Base-by-base conservation (phyloP, 2,888 invertebrate species). In the Zelleria hepariella region DNA sequence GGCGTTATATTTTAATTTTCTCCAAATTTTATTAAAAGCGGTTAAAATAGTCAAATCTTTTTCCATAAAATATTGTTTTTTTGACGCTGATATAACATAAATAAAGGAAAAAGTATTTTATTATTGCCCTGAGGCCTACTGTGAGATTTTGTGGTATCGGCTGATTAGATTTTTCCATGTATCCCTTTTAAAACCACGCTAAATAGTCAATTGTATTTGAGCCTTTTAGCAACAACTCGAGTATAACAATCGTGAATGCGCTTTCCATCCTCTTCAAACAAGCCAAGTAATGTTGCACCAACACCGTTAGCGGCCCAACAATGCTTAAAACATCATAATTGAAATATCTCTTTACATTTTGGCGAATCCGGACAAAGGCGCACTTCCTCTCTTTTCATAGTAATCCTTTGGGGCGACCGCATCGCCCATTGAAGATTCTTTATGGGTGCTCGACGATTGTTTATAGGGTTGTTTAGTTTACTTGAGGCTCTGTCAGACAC, bases 361-460 rank as follows among this genome's bases (percentile, higher is more conserved):
- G 66, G 74, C 79, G 75, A 80, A 78, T 76, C 78, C 71, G 70
- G 62, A 63, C 60, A 66, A 60, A 62, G 64, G 65, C 63, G 62
- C 66, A 84, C 86, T 86, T 85, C 86, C 86, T 86, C 73, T 76
- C 72, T 80, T 78, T 86, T 86, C 78, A 75, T 66, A 67, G 64
- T 63, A 59, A 62, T 61, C 61, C 63, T 62, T 62, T 66, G 64
- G n/a, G 60, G 63, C 73, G 80, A 81, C 78, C 79, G 75, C 80
- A 77, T 67, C 60, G 52, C 51, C 32, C 68, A 62, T 62, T 65
- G 67, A 48, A 57, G 25, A 23, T 27, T 62, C 59, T 60, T 56
- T 61, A 71, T 69, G 69, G 69, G 68, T 67, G 67, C 67, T 72
- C 67, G 65, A 68, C 73, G n/a, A 76, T 78, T 80, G 78, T 83